Evolutionary conservation across 1,140 invertebrate genomes (phyloP), one percentile per base, ranked within the genome.

Genomic region (Psilanteris sp.): DNA sequence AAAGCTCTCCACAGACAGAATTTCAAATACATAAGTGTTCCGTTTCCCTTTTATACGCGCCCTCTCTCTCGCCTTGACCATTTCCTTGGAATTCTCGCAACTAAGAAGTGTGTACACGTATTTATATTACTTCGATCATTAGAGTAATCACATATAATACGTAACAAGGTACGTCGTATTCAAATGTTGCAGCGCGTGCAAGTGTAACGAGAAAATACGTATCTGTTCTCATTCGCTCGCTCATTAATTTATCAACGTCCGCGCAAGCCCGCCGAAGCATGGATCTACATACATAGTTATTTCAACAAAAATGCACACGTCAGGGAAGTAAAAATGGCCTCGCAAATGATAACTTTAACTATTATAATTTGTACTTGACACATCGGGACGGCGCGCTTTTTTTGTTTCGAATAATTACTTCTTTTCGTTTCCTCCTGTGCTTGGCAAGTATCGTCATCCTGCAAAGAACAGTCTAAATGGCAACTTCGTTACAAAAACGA

Each of bases 321-420:
- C 4, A 8, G 10, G 8, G 1, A 3, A 20, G 1, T 1, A 66
- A 73, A 73, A 57, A 52, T 27, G 41, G 22, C 29, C 34, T 20
- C 16, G 24, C 48, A 39, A 64, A 72, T 72, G 57, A 72, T 64
- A 73, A 59, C 59, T 61, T 50, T 52, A 54, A 75, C 50, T 50
- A 57, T 57, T 64, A 66, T 68, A 75, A 75, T 75, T 75, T 75
- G 71, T 75, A 75, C 55, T 67, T 48, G 44, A 62, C 71, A 68
- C 62, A 52, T 62, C 71, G 50, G 44, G 24, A 57, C 57, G 22
- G 18, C 20, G 11, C 34, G 18, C 26, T 2, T 10, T 68, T 66
- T 68, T 41, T 34, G 14, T 11, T 15, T 15, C 24, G 10, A 24
- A 31, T 64, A 52, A 62, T 77, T 71, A 61, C 32, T 61, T 20